Conservation (phyloP, 2,797 vertebrate genomes). For the Chiropotes sagulatus region DNA sequence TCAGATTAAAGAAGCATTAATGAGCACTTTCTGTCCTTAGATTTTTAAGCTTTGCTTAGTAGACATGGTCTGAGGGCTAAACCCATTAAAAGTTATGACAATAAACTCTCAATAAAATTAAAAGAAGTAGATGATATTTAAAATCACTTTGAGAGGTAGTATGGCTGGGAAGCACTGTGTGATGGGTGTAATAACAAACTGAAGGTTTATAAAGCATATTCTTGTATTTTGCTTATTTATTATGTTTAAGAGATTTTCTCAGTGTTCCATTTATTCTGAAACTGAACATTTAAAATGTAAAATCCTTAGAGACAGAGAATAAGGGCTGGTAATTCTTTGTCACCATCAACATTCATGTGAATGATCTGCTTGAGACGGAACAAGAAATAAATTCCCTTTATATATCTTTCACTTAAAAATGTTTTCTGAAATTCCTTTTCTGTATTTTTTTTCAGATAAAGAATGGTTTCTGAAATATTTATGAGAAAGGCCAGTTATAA, state of each 20-base stretch:
- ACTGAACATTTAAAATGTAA: conserved; percentile 14
- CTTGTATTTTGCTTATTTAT: conserved; percentile 36
- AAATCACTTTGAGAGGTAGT: background rate
- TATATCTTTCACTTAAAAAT: conserved; percentile 25
- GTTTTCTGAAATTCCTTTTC: conserved; percentile 46
- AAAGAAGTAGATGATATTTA: background rate
- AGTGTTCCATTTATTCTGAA: conserved; percentile 47
- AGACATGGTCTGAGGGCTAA: background rate
- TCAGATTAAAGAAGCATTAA: background rate
- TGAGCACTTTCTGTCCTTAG: background rate
- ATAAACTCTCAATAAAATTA: background rate
- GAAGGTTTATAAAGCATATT: background rate
- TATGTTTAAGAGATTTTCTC: conserved; percentile 3
- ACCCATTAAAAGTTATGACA: background rate
- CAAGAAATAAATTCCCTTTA: background rate
- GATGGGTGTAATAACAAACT: background rate
- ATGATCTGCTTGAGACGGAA: background rate
- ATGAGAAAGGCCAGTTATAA: conserved; percentile 32
- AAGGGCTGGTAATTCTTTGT: background rate
- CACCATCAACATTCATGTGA: background rate
- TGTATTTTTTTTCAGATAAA: background rate
- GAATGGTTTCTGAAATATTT: conserved; percentile 65
- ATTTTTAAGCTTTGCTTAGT: background rate
- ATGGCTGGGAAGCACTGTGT: background rate
- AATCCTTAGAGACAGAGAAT: background rate